phyloP scores from a whole-genome alignment of 2,797 vertebrate genomes.

The Emys orbicularis region DNA sequence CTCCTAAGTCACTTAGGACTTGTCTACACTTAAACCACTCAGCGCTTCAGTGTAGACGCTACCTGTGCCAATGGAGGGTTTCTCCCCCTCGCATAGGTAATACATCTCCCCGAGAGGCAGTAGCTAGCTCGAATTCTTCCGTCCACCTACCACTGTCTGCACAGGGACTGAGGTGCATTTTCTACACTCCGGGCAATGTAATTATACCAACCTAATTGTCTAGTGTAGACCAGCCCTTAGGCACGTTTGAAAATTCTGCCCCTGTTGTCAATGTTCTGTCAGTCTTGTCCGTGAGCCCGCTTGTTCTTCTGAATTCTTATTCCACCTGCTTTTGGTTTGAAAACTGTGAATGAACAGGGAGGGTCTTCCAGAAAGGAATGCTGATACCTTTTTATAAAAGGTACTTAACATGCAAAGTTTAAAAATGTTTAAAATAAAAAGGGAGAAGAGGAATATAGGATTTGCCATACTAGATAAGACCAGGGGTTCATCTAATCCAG shows the following conservation, averaged over 20 bases:
- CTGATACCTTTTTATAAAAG: rapidly evolving
- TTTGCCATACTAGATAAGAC: rapidly evolving
- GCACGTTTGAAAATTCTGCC: rapidly evolving
- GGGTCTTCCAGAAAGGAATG: not conserved
- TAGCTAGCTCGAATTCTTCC: not conserved
- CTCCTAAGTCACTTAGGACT: not conserved
- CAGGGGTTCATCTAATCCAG: rapidly evolving
- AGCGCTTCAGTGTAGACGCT: not conserved
- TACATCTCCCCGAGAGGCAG: not conserved
- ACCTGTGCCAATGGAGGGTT: not conserved
- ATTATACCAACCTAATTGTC: not conserved
- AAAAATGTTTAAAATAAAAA: not conserved
- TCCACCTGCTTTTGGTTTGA: not conserved
- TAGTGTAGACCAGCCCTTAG: not conserved
- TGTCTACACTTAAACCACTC: not conserved
- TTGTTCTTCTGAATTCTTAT: not conserved
- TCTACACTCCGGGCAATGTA: not conserved
- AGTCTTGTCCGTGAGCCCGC: not conserved
- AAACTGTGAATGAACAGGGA: rapidly evolving
- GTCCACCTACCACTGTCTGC: not conserved
- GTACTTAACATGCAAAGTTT: not conserved
- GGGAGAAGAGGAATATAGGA: rapidly evolving
- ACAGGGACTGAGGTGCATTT: not conserved
- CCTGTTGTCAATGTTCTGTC: not conserved
- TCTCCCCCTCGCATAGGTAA: not conserved